phyloP scores from a whole-genome alignment of 2,797 vertebrate species.

The Pangasius macronema region DNA sequence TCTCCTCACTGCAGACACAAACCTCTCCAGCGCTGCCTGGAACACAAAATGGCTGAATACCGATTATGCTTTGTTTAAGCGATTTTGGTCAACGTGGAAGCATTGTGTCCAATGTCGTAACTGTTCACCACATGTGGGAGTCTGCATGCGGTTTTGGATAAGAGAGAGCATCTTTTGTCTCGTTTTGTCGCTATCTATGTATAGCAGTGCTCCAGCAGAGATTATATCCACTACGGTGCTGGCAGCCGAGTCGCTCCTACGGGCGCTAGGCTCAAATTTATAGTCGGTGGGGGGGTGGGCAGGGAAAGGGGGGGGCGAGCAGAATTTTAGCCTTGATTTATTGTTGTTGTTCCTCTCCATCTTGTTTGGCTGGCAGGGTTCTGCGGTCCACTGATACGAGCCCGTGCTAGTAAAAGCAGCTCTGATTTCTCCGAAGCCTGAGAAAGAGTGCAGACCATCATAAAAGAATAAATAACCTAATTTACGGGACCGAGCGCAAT shows the following conservation, averaged over 20 bases:
- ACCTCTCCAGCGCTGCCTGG: slow-evolving; percentile 41
- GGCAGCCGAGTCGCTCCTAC: slow-evolving; percentile 28
- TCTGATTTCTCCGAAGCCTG: slow-evolving; percentile 57
- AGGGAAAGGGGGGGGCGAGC: slow-evolving; percentile 38
- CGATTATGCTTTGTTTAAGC: slow-evolving; percentile 30
- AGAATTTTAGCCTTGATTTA: slow-evolving; percentile 67
- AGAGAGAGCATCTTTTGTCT: slow-evolving; percentile 15
- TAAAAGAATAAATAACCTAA: slow-evolving; percentile 65
- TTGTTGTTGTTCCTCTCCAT: slow-evolving; percentile 59
- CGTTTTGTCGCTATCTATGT: slow-evolving; percentile 35
- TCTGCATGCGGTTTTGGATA: slow-evolving; percentile 4
- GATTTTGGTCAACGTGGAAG: not conserved
- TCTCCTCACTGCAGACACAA: slow-evolving; percentile 60
- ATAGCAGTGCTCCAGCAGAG: slow-evolving; percentile 31
- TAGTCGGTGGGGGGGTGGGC: slow-evolving; percentile 34
- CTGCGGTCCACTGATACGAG: slow-evolving; percentile 67
- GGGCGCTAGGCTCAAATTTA: slow-evolving; percentile 63
- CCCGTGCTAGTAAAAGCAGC: slow-evolving; percentile 60
- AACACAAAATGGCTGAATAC: slow-evolving; percentile 53
- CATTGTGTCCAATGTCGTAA: slow-evolving; percentile 19
- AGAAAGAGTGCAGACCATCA: slow-evolving; percentile 60
- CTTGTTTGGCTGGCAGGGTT: slow-evolving; percentile 62
- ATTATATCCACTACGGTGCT: slow-evolving; percentile 35
- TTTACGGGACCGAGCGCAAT: slow-evolving; percentile 55
- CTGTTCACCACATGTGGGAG: not conserved